A percentile compares a stretch with the other conserved stretches of the same genome.
Conservation (phyloP, 2,797 vertebrate species). For the Cephalopachus bancanus region DNA sequence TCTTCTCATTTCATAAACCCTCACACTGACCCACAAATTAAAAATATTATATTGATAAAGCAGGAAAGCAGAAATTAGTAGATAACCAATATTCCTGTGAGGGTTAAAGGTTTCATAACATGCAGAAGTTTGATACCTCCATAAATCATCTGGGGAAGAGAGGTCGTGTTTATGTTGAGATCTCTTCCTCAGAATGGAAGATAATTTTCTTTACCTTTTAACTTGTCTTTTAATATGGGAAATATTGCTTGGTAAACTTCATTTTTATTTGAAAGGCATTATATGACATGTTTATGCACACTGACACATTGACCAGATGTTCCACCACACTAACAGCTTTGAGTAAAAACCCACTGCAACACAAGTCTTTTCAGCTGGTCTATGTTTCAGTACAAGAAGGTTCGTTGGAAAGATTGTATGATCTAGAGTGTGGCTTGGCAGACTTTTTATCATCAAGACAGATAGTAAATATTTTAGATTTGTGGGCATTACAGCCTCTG, state of each 20-base stretch:
- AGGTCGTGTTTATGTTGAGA: background rate
- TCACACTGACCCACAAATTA: background rate
- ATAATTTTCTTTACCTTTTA: background rate
- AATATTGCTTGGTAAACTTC: background rate
- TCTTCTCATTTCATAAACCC: background rate
- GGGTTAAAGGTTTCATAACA: background rate
- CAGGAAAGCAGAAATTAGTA: background rate
- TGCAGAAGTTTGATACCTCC: background rate
- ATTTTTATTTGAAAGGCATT: background rate
- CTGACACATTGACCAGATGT: background rate
- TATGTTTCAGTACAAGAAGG: background rate
- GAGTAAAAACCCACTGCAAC: background rate
- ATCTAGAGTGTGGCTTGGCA: background rate
- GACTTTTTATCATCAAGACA: too few species aligned
- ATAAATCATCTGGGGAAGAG: background rate
- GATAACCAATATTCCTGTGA: background rate
- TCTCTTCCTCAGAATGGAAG: background rate
- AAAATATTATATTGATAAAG: background rate
- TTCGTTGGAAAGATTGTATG: background rate
- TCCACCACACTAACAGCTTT: background rate
- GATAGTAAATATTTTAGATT: too few species aligned
- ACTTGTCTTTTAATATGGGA: background rate
- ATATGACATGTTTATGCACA: background rate
- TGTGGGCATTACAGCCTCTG: too few species aligned
- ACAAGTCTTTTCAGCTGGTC: background rate